Evolutionary conservation across 1,140 invertebrate genomes (phyloP), one percentile per base, ranked within the genome.

Genomic region (Drosophila willistoni): DNA sequence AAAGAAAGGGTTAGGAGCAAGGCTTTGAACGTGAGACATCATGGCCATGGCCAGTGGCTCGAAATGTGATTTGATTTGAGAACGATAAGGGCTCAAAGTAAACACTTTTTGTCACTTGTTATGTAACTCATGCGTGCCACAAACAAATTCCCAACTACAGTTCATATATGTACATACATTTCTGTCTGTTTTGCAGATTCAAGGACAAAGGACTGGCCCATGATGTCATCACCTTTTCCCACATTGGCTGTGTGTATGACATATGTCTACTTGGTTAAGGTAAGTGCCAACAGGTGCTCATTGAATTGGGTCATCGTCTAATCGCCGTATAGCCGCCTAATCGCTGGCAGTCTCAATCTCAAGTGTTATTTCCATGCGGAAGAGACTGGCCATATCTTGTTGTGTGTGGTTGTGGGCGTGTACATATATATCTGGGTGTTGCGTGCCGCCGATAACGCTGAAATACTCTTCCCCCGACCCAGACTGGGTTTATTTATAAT

Each of bases 201-300:
- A 25, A 94, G 97, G 81, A 97, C 97, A 68, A 95, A 96, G 79
- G 94, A 96, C 89, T 98, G 96, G 96, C 94, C 95, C 51, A 92
- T 98, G 79, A 97, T 98, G 95, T 94, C 95, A 62, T 95, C 96
- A 69, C 97, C 97, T 47, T 95, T 96, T 64, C 97, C 97, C 42
- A 98, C 97, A 19, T 87, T 97, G 75, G 93, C 94, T 70, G 95
- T 97, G 72, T 97, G 96, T 89, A 91, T 97, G 57, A 93, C 93
- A 68, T 97, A 97, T 81, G 95, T 96, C 25, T 95, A 96, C 86
- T 82, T 96, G 73, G 96, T 97, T 63, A 97, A 96, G 93, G 94
- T 96, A 64, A 93, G 93, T 93, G 7, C 9, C 59, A 63, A 71
- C 75, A 73, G 64, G 69, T 79, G 64, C 25, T 42, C n/a, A 41